Conservation (phyloP, 2,797 vertebrate genomes). For the Lithobates sylvaticus region DNA sequence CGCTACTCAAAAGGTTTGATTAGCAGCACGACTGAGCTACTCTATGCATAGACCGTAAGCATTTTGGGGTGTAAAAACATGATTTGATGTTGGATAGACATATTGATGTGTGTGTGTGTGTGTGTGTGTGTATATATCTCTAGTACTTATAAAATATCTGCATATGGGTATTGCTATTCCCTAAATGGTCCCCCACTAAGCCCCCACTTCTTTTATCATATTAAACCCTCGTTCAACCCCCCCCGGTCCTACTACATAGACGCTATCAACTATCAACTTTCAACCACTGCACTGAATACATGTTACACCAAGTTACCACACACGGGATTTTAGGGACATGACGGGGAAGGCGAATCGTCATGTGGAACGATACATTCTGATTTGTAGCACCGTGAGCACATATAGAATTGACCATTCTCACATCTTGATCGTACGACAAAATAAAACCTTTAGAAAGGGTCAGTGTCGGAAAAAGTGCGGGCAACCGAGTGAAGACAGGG, state of each 20-base stretch:
- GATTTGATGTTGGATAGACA: no score
- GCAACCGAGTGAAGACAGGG: constrained; percentile 2
- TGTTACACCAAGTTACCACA: constrained; percentile 48
- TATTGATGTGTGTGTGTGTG: no score
- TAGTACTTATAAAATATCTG: no score
- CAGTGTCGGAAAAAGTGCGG: constrained; percentile 5
- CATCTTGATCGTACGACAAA: constrained; percentile 63
- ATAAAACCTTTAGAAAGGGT: constrained; percentile 24
- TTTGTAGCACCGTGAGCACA: constrained; percentile 56
- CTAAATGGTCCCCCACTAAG: neutral
- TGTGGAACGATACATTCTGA: constrained; percentile 46
- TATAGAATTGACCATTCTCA: constrained; percentile 28
- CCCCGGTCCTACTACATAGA: constrained; percentile 1
- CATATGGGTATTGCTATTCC: no score
- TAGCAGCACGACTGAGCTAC: no score
- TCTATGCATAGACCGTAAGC: no score
- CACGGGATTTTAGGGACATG: constrained; percentile 11
- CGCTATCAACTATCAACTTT: constrained; percentile 24
- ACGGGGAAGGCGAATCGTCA: constrained; percentile 36
- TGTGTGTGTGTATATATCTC: no score
- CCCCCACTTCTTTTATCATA: constrained; percentile 6
- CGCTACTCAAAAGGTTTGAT: no score
- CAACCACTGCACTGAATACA: constrained; percentile 30
- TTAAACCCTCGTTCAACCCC: constrained; percentile 7
- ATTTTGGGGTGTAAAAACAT: no score